Conservation (phyloP, 2,888 invertebrate species). For the Diloba caeruleocephala region DNA sequence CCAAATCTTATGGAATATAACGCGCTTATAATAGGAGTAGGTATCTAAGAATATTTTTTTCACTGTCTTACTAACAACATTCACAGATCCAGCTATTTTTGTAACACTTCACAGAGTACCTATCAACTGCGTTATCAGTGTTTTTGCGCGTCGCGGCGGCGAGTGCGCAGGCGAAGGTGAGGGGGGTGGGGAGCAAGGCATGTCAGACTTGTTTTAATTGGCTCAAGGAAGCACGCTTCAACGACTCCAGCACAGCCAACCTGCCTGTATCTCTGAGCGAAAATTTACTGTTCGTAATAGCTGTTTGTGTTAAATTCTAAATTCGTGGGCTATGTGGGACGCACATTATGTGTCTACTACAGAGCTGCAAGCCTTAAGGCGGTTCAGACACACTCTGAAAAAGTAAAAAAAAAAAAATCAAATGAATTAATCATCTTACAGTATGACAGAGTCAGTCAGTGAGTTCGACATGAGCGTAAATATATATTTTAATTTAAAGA, state of each 20-base stretch:
- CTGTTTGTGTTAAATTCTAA: conserved; percentile 32
- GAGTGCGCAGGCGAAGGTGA: conserved; percentile 32
- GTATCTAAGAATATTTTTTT: too few relatives aligned
- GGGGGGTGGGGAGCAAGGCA: conserved; percentile 45
- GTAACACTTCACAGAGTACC: conserved; percentile 28
- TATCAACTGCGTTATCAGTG: conserved; percentile 60
- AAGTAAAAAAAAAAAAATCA: too few relatives aligned
- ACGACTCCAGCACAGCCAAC: conserved; percentile 66
- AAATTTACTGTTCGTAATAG: conserved; percentile 51
- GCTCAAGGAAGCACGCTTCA: conserved; percentile 82
- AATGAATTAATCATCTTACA: too few relatives aligned
- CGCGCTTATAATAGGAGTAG: too few relatives aligned
- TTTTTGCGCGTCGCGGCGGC: conserved; percentile 60
- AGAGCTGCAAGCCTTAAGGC: too few relatives aligned
- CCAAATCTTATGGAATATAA: too few relatives aligned
- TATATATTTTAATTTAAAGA: too few relatives aligned
- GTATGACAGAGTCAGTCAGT: too few relatives aligned
- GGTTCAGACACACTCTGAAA: too few relatives aligned
- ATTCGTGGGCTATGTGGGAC: neutral
- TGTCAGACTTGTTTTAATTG: conserved; percentile 75
- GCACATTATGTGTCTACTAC: conserved; percentile 5
- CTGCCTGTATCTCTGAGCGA: conserved; percentile 53
- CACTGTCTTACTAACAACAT: too few relatives aligned
- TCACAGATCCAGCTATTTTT: conserved; percentile 7
- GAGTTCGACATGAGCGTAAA: too few relatives aligned